These are phyloP conservation scores for Scolopax bukidnonensis DNA, from an alignment of 2,797 vertebrate genomes.

Conservation along the genomic window DNA sequence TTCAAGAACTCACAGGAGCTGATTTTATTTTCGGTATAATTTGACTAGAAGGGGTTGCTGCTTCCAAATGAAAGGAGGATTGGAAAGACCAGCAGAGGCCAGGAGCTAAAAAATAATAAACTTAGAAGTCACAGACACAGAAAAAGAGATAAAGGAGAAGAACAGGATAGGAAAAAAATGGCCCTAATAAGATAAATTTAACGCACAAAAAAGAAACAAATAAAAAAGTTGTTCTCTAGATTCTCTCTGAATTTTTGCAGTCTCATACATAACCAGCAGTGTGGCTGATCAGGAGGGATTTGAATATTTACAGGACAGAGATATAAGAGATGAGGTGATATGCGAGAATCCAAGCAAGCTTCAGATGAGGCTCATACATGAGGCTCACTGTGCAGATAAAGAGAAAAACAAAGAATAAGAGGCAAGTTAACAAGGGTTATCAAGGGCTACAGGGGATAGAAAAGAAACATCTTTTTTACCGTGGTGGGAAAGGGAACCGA, in stretches of 20 bases:
- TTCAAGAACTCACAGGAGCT: neutral
- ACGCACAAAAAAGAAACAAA: neutral
- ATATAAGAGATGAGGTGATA: neutral
- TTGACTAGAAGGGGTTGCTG: neutral
- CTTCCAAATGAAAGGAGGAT: neutral
- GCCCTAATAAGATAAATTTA: neutral
- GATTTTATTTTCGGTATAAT: neutral
- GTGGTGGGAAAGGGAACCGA: fast-evolving
- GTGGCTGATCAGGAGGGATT: neutral
- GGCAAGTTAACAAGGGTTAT: neutral
- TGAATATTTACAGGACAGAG: neutral
- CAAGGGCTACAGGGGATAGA: neutral
- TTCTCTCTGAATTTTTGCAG: neutral
- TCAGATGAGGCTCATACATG: neutral
- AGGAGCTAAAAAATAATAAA: neutral
- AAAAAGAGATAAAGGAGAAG: neutral
- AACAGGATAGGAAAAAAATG: neutral
- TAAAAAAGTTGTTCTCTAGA: neutral
- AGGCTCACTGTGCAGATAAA: neutral
- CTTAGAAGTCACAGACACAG: neutral
- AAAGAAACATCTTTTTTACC: neutral
- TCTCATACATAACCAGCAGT: neutral
- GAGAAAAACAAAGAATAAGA: neutral
- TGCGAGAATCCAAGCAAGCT: neutral
- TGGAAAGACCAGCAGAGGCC: neutral